phyloP scores from a whole-genome alignment of 2,797 vertebrate genomes.

The Sebastes hubbsi region DNA sequence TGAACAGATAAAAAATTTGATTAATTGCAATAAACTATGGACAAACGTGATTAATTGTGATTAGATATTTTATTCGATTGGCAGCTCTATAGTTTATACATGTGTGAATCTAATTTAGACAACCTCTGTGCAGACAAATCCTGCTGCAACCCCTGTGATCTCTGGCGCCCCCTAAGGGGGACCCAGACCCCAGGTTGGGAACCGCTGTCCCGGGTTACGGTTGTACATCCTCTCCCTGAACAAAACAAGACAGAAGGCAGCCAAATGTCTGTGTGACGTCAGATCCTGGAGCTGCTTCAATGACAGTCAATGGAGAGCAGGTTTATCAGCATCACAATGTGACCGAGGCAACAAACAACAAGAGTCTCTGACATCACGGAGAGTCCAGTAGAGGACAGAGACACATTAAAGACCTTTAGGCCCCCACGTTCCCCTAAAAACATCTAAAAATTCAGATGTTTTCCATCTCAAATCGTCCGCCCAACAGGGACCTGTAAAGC shows the following conservation, averaged over 20 bases:
- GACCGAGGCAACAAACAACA: neutral
- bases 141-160: no score
- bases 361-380: neutral
- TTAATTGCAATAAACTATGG: no score
- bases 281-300: constrained; percentile 26
- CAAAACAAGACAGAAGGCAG: neutral
- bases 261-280: constrained; percentile 29
- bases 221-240: neutral
- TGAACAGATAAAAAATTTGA: no score
- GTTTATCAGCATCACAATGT: constrained; percentile 16
- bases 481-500: constrained; percentile 75
- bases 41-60: no score
- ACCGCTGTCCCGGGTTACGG: no score
- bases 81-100: no score
- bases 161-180: no score
- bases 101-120: no score
- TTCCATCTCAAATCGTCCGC: constrained; percentile 68
- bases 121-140: no score
- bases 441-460: constrained; percentile 77
- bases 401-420: constrained; percentile 18
- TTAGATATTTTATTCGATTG: no score
- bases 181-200: no score
- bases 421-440: constrained; percentile 36
- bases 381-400: constrained; percentile 29
- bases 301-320: neutral